Conservation (phyloP, 2,888 invertebrate species). For the Oscheius myriophilus region DNA sequence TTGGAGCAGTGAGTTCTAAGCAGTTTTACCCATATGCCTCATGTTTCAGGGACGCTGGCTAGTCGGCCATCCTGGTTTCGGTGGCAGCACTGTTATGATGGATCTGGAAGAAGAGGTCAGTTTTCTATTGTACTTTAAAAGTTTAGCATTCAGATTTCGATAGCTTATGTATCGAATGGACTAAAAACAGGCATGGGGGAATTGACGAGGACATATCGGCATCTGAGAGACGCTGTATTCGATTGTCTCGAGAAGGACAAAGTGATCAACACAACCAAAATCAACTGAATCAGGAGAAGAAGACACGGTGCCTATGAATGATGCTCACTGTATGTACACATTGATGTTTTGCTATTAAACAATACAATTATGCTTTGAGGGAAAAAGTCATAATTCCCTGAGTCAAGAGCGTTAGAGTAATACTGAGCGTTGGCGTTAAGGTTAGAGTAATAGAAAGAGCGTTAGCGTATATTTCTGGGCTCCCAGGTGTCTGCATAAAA, state of each 20-base stretch:
- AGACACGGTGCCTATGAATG: too few species aligned
- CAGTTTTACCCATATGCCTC: not conserved
- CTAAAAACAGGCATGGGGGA: constrained; percentile 69
- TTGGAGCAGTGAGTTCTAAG: constrained; percentile 48
- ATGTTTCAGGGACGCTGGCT: constrained; percentile 61
- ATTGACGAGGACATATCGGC: constrained; percentile 65
- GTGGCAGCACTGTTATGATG: constrained; percentile 68
- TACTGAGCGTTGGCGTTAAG: too few species aligned
- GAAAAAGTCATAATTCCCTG: too few species aligned
- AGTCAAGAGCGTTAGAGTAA: too few species aligned
- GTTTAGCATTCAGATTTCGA: constrained; percentile 51
- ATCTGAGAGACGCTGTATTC: constrained; percentile 62
- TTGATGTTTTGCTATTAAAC: not conserved
- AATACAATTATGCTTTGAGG: too few species aligned
- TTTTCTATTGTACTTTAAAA: not conserved
- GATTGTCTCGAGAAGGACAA: constrained; percentile 57
- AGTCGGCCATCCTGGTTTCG: constrained; percentile 66
- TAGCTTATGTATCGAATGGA: constrained; percentile 68
- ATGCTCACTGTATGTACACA: too few species aligned
- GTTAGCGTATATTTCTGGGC: too few species aligned
- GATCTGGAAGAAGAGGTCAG: constrained; percentile 62
- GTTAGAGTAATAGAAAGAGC: too few species aligned
- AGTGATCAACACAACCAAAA: not conserved
- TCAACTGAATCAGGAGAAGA: not conserved
- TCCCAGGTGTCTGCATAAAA: too few species aligned